Conservation (phyloP, 2,888 invertebrate genomes). For the Drosophila sordidula region DNA sequence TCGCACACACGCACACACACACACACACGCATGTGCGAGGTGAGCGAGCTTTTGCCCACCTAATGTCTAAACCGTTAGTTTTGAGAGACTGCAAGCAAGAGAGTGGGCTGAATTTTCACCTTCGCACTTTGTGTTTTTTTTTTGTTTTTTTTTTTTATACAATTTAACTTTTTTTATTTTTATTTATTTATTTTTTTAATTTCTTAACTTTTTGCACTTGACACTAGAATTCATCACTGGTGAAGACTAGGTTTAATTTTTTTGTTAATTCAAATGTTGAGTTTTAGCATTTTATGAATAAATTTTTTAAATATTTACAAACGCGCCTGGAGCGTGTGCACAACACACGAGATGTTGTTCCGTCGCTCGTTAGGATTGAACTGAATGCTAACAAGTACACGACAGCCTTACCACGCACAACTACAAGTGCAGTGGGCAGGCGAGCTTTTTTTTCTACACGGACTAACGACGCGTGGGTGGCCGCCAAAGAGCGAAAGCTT, state of each 20-base stretch:
- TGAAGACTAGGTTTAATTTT: slow-evolving; percentile 9
- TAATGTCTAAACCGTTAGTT: slow-evolving; percentile 73
- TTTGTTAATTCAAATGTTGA: slow-evolving; percentile 39
- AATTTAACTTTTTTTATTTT: slow-evolving; percentile 39
- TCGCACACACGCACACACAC: slow-evolving; percentile 32
- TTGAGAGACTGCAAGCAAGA: slow-evolving; percentile 44
- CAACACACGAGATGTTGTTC: slow-evolving; percentile 72
- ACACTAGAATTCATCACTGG: slow-evolving; percentile 33
- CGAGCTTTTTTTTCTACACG: slow-evolving; percentile 58
- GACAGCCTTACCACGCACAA: slow-evolving; percentile 60
- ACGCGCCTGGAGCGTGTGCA: slow-evolving; percentile 63
- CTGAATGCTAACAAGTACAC: slow-evolving; percentile 74
- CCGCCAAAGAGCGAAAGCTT: slow-evolving; percentile 59
- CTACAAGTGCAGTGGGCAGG: slow-evolving; percentile 48
- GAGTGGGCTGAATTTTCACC: slow-evolving; percentile 73
- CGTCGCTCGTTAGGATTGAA: slow-evolving; percentile 76
- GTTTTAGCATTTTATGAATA: slow-evolving; percentile 64
- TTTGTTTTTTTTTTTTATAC: slow-evolving; percentile 25
- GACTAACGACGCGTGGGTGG: slow-evolving; percentile 52
- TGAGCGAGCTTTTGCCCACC: slow-evolving; percentile 75
- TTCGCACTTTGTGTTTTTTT: slow-evolving; percentile 67
- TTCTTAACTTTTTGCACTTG: slow-evolving; percentile 40
- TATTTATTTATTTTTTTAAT: slow-evolving; percentile 25
- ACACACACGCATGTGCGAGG: slow-evolving; percentile 61
- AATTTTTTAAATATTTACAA: slow-evolving; percentile 78